Evolutionary conservation across 2,888 invertebrate genomes (phyloP).

Genomic region (Acronicta aceris): DNA sequence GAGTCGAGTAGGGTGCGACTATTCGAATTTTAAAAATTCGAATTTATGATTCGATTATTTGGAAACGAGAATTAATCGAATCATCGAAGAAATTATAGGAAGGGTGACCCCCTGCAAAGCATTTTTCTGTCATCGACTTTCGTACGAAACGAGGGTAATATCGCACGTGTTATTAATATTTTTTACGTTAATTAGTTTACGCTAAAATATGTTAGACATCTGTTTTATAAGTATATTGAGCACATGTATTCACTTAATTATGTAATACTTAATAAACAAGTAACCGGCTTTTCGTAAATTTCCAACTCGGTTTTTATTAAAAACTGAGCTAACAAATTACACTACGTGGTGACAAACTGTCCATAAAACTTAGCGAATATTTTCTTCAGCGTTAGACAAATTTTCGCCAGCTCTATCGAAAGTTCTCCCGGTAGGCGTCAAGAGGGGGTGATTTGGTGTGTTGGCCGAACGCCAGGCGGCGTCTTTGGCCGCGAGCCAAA

Average conservation of each 20-base stretch:
- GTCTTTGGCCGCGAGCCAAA: constrained; percentile 84
- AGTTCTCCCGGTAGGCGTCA: constrained; percentile 61
- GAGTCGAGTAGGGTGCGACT: constrained; percentile 21
- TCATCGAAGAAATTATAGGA: background rate
- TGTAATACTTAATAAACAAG: background rate
- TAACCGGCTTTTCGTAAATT: too few species aligned
- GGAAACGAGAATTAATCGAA: too few species aligned
- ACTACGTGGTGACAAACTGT: background rate
- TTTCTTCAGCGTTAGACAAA: constrained; percentile 24
- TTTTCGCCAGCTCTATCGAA: constrained; percentile 55
- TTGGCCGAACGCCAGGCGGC: constrained; percentile 83
- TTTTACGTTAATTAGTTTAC: constrained; percentile 34
- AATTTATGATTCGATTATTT: too few species aligned
- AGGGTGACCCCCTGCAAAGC: constrained; percentile 31
- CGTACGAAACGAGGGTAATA: constrained; percentile 25
- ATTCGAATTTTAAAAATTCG: background rate
- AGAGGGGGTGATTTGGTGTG: constrained; percentile 78
- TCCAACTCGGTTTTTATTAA: too few species aligned
- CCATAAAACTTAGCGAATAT: background rate
- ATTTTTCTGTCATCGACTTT: constrained; percentile 33
- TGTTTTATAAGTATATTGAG: constrained; percentile 22
- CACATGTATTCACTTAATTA: background rate
- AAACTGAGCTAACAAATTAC: background rate
- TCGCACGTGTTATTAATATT: constrained; percentile 42
- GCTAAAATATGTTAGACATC: constrained; percentile 41